phyloP scores from a whole-genome alignment of 2,797 vertebrate species.

The Platalea minor region DNA sequence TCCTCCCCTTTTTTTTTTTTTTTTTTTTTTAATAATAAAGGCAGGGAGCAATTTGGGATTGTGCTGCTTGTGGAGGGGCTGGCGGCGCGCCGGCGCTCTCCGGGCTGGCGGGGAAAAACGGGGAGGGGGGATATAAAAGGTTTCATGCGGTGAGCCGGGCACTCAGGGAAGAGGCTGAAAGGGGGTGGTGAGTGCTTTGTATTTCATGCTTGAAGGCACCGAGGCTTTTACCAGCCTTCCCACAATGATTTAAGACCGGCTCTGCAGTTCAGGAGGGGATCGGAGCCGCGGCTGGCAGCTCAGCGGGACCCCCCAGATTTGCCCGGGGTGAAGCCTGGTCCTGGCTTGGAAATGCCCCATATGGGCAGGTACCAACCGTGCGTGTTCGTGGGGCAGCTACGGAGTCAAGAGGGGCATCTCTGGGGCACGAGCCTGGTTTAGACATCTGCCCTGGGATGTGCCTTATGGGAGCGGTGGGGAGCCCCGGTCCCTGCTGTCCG shows the following conservation, averaged over 20 bases:
- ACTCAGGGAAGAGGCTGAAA: constrained; percentile 56
- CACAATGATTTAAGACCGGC: constrained; percentile 24
- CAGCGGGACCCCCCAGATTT: not conserved
- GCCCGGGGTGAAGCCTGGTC: not conserved
- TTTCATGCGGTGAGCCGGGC: constrained; percentile 51
- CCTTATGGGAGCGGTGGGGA: not conserved
- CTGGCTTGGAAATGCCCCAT: not conserved
- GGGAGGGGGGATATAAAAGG: constrained; percentile 48
- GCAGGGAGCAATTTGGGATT: constrained; percentile 16
- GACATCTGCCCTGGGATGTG: not conserved
- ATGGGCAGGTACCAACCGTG: not conserved
- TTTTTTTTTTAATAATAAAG: not conserved
- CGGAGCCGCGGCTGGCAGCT: not conserved
- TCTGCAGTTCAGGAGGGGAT: not conserved
- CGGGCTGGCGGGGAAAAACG: not conserved
- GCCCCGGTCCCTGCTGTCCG: not conserved
- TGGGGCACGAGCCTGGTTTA: rapidly evolving
- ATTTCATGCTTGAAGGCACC: constrained; percentile 61
- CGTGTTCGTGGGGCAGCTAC: not conserved
- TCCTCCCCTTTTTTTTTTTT: not conserved
- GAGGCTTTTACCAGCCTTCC: constrained; percentile 58
- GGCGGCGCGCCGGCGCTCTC: not conserved
- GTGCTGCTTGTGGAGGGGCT: not conserved
- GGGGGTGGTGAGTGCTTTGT: constrained; percentile 60
- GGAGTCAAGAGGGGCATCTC: not conserved